Base-by-base conservation (phyloP, 1,140 invertebrate genomes). In the Magallana gigas region DNA sequence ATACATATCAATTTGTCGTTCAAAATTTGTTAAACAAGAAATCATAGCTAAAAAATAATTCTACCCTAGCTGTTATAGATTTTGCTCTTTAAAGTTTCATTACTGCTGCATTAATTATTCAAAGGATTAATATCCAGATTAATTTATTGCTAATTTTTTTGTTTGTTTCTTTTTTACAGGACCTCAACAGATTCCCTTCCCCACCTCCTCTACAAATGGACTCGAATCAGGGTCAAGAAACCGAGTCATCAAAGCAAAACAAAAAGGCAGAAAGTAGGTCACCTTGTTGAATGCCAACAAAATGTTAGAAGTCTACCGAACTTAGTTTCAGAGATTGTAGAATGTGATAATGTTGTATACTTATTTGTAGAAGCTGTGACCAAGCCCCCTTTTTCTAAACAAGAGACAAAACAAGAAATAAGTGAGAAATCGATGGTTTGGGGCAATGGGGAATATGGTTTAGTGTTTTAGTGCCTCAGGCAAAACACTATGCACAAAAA, bases 231-330 rank as follows among this genome's bases (percentile, higher is more conserved):
- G 85, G n/a, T 8, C 56, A 57, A 56, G 86, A 90, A n/a, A 87
- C 90, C 48, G 88, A 87, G 60, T 88, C 87, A 18, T 83, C 83
- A 36, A 80, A 86, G 59, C 84, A 88, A 36, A 87, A 86, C 36
- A 85, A 81, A 81, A 90, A 83, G 62, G 88, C 88, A 56, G 91
- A 92, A 88, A 91, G 91, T 92, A 88, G 76, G 90, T 83, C n/a
- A 83, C 48, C 57, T 58, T 58, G 48, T 83, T 83, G 11, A 83
- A 57, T 83, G 14, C 57, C 48, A 83, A 57, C 56, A 23, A 5
- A 57, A 57, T 6, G 16, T 9, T 36, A 57, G 57, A n/a, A 83
- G 16, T 57, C 8, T 58, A n/a, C 18, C 6, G 23, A 23, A 0
- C 23, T 80, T 57, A n/a, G 57, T 83, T 56, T 18, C n/a, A 57